Evolutionary conservation across 2,888 invertebrate species (phyloP).

Genomic region (Acleris holmiana): DNA sequence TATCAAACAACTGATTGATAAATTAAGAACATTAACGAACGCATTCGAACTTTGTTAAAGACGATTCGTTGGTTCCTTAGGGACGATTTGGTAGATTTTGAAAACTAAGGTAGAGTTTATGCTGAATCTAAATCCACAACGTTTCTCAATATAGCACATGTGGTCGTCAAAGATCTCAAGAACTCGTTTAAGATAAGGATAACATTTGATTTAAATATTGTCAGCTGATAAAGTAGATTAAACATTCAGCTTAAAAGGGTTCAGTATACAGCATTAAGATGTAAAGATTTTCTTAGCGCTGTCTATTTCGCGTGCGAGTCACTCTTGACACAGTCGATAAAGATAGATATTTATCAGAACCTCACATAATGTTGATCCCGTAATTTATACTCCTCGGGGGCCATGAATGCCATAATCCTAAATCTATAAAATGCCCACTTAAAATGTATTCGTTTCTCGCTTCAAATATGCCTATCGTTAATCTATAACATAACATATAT

Average conservation of each 20-base stretch:
- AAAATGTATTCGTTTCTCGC: constrained; percentile 4
- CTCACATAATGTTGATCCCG: not conserved
- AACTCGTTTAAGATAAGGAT: constrained; percentile 29
- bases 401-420: constrained; percentile 4
- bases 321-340: not conserved
- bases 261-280: not conserved
- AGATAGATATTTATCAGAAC: not conserved
- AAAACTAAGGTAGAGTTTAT: not conserved
- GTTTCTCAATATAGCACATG: not conserved
- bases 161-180: constrained; percentile 7
- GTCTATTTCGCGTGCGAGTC: not conserved
- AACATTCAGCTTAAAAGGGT: not conserved
- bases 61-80: too few species aligned
- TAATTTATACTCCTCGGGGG: too few species aligned
- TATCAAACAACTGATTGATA: not conserved
- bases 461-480: constrained; percentile 14
- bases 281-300: not conserved
- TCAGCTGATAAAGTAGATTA: constrained; percentile 30
- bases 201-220: constrained; percentile 28
- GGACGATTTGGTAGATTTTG: not conserved
- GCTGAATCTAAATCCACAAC: constrained; percentile 1
- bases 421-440: constrained; percentile 11
- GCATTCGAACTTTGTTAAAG: too few species aligned
- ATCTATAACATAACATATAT: not conserved
- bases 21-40: not conserved